Percentiles rank a stretch among this genome's conserved stretches.
These are phyloP conservation scores for Drosophila kepulauana DNA, from an alignment of 1,140 invertebrate genomes.

Conservation along the genomic window DNA sequence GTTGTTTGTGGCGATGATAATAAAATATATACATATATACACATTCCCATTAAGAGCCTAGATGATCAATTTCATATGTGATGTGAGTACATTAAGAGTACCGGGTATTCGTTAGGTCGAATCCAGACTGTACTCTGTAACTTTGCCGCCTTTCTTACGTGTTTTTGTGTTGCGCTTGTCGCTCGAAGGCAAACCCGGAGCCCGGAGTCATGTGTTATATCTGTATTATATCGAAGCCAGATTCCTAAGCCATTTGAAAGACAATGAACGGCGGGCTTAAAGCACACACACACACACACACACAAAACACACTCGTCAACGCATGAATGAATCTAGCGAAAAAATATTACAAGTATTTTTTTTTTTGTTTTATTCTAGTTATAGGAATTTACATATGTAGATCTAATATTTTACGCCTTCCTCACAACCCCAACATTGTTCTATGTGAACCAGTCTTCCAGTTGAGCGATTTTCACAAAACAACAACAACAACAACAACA, in stretches of 20 bases:
- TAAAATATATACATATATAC: too few relatives aligned
- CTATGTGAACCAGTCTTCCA: conserved; percentile 42
- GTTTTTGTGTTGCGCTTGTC: not conserved
- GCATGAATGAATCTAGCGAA: conserved; percentile 49
- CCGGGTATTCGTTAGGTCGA: not conserved
- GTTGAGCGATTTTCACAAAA: conserved; percentile 23
- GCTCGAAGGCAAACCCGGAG: conserved; percentile 62
- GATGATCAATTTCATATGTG: too few relatives aligned
- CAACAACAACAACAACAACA: not conserved
- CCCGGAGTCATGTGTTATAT: conserved; percentile 42
- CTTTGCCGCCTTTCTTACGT: not conserved
- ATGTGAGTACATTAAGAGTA: too few relatives aligned
- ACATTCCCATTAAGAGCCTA: too few relatives aligned
- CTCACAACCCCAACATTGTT: not conserved
- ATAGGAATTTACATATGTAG: conserved; percentile 16
- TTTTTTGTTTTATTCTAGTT: conserved; percentile 10
- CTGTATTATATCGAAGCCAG: conserved; percentile 8
- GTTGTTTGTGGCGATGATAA: too few relatives aligned
- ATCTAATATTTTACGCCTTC: not conserved
- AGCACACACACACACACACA: not conserved
- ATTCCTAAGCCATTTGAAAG: conserved; percentile 16
- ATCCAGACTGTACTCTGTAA: not conserved
- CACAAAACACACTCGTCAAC: not conserved
- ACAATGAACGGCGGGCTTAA: conserved; percentile 46
- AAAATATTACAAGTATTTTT: conserved; percentile 14